These are phyloP conservation scores for Dryobotodes eremita DNA, from an alignment of 2,888 invertebrate genomes.

Conservation along the genomic window DNA sequence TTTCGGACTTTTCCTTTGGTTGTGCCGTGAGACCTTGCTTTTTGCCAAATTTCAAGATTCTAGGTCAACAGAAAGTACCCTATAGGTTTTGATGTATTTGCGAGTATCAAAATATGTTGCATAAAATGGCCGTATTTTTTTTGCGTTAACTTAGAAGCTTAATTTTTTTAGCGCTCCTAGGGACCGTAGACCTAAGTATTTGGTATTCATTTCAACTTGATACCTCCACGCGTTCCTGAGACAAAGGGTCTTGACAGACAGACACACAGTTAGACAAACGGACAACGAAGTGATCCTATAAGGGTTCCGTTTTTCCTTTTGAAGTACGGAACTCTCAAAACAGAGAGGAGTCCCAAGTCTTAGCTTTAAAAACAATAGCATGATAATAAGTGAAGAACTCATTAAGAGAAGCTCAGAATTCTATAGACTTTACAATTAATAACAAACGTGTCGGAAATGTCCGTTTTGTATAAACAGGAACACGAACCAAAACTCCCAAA, in stretches of 20 bases:
- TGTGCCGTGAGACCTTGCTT: background rate
- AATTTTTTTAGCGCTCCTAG: background rate
- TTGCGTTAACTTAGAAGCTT: background rate
- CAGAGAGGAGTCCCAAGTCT: background rate
- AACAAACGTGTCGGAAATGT: conserved; percentile 11
- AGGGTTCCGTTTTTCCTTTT: background rate
- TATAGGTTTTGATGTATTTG: background rate
- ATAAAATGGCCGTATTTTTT: background rate
- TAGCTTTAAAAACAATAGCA: background rate
- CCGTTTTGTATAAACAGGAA: background rate
- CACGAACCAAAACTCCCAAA: conserved; percentile 5
- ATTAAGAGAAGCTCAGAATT: background rate
- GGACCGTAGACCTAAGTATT: background rate
- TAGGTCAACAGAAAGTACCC: background rate
- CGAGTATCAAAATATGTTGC: background rate
- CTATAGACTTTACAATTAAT: background rate
- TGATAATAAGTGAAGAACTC: background rate
- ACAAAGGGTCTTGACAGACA: background rate
- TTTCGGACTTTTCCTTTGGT: background rate
- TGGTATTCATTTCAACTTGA: background rate
- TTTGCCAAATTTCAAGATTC: background rate
- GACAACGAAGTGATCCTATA: background rate
- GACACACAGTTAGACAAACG: background rate
- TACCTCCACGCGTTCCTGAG: background rate
- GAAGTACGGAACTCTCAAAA: background rate